Percentiles rank a stretch among this genome's conserved stretches.
These are phyloP conservation scores for Oscheius sp. DNA, from an alignment of 2,888 invertebrate species.

Conservation along the genomic window DNA sequence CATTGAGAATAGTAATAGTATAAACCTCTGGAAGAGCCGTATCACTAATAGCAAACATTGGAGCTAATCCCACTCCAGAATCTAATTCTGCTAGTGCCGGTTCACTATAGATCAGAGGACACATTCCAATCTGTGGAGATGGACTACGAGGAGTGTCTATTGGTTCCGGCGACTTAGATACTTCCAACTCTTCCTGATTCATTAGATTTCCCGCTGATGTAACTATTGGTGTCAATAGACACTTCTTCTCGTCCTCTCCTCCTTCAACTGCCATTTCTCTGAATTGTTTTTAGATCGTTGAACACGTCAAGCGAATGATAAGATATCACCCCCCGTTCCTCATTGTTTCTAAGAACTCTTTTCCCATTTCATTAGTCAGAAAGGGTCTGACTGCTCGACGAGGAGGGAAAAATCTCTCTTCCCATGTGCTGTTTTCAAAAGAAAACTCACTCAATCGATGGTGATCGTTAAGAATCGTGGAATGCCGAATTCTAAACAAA, in stretches of 20 bases:
- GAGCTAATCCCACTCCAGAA: slow-evolving; percentile 6
- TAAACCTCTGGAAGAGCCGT: slow-evolving; percentile 31
- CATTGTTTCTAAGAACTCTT: no score
- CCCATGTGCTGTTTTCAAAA: no score
- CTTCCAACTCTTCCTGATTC: background rate
- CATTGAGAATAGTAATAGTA: background rate
- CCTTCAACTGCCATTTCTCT: slow-evolving; percentile 25
- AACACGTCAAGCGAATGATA: no score
- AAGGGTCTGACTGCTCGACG: no score
- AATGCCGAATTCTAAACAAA: no score
- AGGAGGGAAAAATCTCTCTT: no score
- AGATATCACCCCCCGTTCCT: no score
- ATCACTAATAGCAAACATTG: slow-evolving; percentile 32
- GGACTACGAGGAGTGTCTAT: slow-evolving; percentile 25
- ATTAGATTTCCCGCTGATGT: slow-evolving; percentile 14
- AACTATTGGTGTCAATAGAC: slow-evolving; percentile 46
- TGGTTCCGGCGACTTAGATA: slow-evolving; percentile 20
- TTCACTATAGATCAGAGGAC: slow-evolving; percentile 35
- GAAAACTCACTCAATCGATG: no score
- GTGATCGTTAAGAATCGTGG: no score
- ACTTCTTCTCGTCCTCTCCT: slow-evolving; percentile 49
- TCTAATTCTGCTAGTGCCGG: slow-evolving; percentile 28
- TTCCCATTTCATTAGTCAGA: no score
- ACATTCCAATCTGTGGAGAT: slow-evolving; percentile 26
- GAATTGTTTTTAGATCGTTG: no score